Percentiles rank a stretch among this genome's conserved stretches.
Conservation (phyloP, 2,888 invertebrate genomes). For the Nemapogon koenigi region DNA sequence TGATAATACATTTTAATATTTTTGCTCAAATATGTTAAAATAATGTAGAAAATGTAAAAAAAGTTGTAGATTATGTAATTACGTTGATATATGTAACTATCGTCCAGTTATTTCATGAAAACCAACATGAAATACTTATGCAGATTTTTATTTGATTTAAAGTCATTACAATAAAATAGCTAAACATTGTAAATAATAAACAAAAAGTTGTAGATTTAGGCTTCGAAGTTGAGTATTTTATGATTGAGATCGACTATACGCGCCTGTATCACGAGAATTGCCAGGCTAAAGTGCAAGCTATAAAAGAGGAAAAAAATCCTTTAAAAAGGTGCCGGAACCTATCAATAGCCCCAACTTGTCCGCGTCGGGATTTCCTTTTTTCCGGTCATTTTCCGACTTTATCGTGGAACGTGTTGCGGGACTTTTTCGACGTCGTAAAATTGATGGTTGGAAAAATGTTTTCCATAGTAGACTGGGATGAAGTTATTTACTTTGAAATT, state of each 20-base stretch:
- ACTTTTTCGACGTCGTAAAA: too few relatives aligned
- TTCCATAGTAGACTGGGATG: too few relatives aligned
- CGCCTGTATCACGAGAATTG: conserved; percentile 23
- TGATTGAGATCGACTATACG: conserved; percentile 4
- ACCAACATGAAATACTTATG: too few relatives aligned
- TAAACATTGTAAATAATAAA: background rate
- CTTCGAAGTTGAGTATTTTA: conserved; percentile 18
- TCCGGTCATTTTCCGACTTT: conserved; percentile 17
- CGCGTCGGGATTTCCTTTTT: conserved; percentile 20
- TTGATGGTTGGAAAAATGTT: too few relatives aligned
- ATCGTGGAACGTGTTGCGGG: conserved; percentile 30
- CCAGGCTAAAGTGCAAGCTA: conserved; percentile 23
- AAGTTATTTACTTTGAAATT: too few relatives aligned
- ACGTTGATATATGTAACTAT: too few relatives aligned
- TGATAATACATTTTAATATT: too few relatives aligned
- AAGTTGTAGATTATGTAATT: too few relatives aligned
- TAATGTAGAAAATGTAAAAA: too few relatives aligned
- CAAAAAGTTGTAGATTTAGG: background rate
- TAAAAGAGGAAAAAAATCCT: conserved; percentile 28
- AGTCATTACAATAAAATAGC: background rate
- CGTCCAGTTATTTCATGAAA: too few relatives aligned
- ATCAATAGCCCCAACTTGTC: conserved; percentile 48
- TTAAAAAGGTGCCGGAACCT: conserved; percentile 33
- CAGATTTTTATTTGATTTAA: too few relatives aligned
- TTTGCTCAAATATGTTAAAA: too few relatives aligned